A percentile compares a stretch with the other conserved stretches of the same genome.
Evolutionary conservation across 2,888 invertebrate genomes (phyloP).

Genomic region (Andrena hattorfiana): DNA sequence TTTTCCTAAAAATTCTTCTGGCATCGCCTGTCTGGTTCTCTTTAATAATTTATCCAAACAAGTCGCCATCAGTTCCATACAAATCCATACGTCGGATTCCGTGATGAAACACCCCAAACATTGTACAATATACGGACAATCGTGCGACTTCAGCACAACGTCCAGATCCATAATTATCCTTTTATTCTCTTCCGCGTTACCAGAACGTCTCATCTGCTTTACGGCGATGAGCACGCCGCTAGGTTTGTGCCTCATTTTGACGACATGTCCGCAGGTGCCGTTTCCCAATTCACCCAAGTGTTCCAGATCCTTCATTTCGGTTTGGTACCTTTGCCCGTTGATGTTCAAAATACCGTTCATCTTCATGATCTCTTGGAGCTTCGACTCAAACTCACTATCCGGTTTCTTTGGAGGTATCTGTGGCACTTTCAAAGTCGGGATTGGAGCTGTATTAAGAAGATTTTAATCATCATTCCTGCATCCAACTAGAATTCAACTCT

Average conservation of each 20-base stretch:
- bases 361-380: slow-evolving; percentile 96
- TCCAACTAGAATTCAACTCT: background rate
- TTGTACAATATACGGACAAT: slow-evolving; percentile 98
- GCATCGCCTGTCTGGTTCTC: slow-evolving; percentile 94
- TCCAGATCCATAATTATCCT: slow-evolving; percentile 99
- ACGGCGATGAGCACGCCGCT: slow-evolving; percentile 96
- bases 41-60: slow-evolving; percentile 99
- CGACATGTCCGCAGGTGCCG: slow-evolving; percentile 99
- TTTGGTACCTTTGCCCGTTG: slow-evolving; percentile 91
- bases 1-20: slow-evolving; percentile 98
- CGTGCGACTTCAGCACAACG: slow-evolving; percentile 98
- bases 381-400: slow-evolving; percentile 89
- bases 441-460: slow-evolving; percentile 77
- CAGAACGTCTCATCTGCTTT: slow-evolving; percentile 99
- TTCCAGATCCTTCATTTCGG: slow-evolving; percentile 93
- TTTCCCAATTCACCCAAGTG: slow-evolving; percentile 95
- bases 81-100: slow-evolving; percentile 99
- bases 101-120: slow-evolving; percentile 99
- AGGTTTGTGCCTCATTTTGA: slow-evolving; percentile 96
- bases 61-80: slow-evolving; percentile 99
- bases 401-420: slow-evolving; percentile 89
- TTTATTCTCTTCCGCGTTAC: slow-evolving; percentile 98
- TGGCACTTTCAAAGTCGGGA: slow-evolving; percentile 81
- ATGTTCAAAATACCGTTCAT: slow-evolving; percentile 96
- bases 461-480: slow-evolving; percentile 16